Base-by-base conservation (phyloP, 2,113 vertebrate species). In the Dendropsophus ebraccatus region DNA sequence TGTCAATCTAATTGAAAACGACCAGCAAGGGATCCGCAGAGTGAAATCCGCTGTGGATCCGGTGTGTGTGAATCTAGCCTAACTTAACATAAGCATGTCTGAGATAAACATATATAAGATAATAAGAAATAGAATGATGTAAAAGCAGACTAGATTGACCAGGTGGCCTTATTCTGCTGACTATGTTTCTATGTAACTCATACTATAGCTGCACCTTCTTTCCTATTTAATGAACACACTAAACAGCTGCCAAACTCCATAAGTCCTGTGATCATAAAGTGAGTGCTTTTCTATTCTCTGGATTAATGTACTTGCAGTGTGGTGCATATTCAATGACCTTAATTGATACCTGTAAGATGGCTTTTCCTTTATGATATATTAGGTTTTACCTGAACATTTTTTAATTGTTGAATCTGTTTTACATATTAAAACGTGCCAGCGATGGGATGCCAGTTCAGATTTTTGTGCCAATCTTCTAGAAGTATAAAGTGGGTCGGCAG, bases 331-430 rank as follows among this genome's bases (percentile, higher is more conserved):
- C 17, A 41, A 12, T 37, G 78, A 45, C 10, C 35, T 85, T 69
- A 49, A 69, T 85, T 85, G 41, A 67, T 85, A 54, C 37, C 58
- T 78, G 60, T 69, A 76, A 75, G 14, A 75, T 60, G 58, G 23
- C 35, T 58, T 60, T 75, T 74, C 52, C 41, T 70, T 74, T 62
- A 70, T 78, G 25, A 19, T 50, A 52, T 79, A 85, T 79, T 77
- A 45, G 84, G 30, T 77, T 85, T 84, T 28, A 84, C 84, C 14
- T 85, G 60, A 41, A 23, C 32, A 54, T 78, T 78, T 85, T 28
- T 14, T 77, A 28, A 47, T 32, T 85, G 84, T 47, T 52, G 49
- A 85, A 79, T 30, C 30, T 54, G 60, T 21, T 79, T 78, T 65
- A 23, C 47, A 79, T 70, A 45, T 60, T 37, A 79, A 28, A 32